A percentile compares a stretch with the other conserved stretches of the same genome.
phyloP scores from a whole-genome alignment of 2,797 vertebrate species.

The Artibeus jamaicensis region DNA sequence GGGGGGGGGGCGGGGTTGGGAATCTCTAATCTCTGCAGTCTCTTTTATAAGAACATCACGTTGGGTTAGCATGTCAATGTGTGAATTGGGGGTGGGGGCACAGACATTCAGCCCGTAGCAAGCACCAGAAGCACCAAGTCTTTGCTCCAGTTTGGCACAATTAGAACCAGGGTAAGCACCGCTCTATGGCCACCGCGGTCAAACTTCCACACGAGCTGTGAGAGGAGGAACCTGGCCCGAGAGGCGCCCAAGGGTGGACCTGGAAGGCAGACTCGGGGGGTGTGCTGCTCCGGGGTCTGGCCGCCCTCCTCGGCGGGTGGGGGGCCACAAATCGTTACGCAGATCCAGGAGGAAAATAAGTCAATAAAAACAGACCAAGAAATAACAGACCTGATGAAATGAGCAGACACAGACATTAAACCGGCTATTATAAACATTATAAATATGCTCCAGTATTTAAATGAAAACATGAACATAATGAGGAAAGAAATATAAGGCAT shows the following conservation, averaged over 20 bases:
- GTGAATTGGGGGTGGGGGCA: neutral
- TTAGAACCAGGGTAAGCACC: neutral
- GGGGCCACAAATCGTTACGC: neutral
- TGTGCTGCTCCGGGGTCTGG: neutral
- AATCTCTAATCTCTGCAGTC: neutral
- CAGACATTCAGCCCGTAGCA: neutral
- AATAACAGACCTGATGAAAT: neutral
- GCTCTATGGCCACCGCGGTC: rapidly evolving
- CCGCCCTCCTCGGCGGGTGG: too few relatives aligned
- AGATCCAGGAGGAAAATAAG: neutral
- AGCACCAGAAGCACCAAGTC: neutral
- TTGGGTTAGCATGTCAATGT: neutral
- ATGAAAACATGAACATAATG: neutral
- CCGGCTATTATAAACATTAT: neutral
- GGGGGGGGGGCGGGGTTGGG: too few relatives aligned
- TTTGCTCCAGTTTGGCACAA: neutral
- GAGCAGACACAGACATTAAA: neutral
- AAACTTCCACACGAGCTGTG: neutral
- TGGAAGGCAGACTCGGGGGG: neutral
- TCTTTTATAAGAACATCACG: neutral
- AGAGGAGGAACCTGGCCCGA: neutral
- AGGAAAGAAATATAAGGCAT: neutral
- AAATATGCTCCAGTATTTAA: neutral
- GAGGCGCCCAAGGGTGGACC: too few relatives aligned
- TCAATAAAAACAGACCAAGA: neutral